phyloP scores from a whole-genome alignment of 2,113 vertebrate genomes.

The Baryphthengus martii region DNA sequence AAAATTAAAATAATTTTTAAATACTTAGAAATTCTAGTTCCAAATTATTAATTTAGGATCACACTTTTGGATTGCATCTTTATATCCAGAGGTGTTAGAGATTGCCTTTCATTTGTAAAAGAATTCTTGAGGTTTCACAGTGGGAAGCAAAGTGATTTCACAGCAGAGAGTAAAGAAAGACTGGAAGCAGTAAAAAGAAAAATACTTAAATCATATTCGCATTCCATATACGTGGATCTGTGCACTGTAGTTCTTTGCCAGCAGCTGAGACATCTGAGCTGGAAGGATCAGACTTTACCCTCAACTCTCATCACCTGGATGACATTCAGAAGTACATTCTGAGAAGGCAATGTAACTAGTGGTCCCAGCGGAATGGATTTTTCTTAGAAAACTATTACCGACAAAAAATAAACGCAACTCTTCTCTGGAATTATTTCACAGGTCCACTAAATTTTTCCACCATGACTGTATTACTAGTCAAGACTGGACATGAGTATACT shows the following conservation, averaged over 20 bases:
- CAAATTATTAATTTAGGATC: background rate
- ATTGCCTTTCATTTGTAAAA: background rate
- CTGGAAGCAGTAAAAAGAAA: background rate
- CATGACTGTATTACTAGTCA: background rate
- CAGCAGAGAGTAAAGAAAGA: background rate
- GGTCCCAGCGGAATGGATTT: background rate
- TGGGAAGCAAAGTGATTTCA: background rate
- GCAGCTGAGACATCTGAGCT: background rate
- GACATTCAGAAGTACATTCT: background rate
- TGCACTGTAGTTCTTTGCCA: background rate
- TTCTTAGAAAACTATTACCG: background rate
- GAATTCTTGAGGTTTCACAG: background rate
- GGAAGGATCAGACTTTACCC: background rate
- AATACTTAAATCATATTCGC: background rate
- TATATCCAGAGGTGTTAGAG: background rate
- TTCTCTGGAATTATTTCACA: background rate
- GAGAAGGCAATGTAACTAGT: background rate
- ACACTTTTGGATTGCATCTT: background rate
- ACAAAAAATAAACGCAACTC: background rate
- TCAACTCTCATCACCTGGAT: background rate
- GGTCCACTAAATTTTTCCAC: background rate
- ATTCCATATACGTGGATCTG: background rate
- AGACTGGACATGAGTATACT: background rate
- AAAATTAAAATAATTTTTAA: background rate
- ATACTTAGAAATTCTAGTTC: background rate